Base-by-base conservation (phyloP, 2,888 invertebrate genomes). In the Drosophila nigritarsus region DNA sequence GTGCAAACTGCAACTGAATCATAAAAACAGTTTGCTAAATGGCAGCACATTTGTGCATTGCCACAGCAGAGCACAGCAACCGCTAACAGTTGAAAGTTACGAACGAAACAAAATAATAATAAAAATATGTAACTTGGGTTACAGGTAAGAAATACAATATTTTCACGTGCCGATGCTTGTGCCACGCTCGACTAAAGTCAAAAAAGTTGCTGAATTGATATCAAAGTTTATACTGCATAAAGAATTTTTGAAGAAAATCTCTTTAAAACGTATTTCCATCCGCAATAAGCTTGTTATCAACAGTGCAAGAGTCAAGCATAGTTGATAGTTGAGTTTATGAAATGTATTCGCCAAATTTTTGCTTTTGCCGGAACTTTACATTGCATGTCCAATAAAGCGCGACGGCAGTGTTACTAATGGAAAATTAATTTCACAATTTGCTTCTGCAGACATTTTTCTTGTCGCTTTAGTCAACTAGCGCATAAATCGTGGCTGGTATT, bases 401-500 rank as follows among this genome's bases (percentile, higher is more conserved):
- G 61, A 66, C 63, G n/a, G 7, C 61, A 64, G 54, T 75, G 65
- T 64, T 38, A 24, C 40, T 54, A 63, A 79, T 79, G 65, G 15
- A 54, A 67, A 55, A 78, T 80, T 76, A 72, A 78, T 76, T 65
- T 58, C 32, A 13, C 34, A 36, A 20, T 56, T 73, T 45, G 29
- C 36, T 9, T 27, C 4, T n/a, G 11, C 30, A 51, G 48, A 55
- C 55, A 65, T 62, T 53, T 48, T 60, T 69, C 66, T 65, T 49
- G 56, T 48, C 15, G 48, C 54, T 63, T 60, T 60, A 69, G 60
- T 79, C 87, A 89, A 71, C 80, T 73, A 69, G 75, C 88, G 71
- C 86, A 90, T 87, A 88, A 90, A 88, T 89, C 83, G 66, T 76
- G 75, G 72, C 86, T 88, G 88, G 83, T 88, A 87, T 87, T 87